Evolutionary conservation across 2,888 invertebrate genomes (phyloP).

Genomic region (Drosophila macrospina): DNA sequence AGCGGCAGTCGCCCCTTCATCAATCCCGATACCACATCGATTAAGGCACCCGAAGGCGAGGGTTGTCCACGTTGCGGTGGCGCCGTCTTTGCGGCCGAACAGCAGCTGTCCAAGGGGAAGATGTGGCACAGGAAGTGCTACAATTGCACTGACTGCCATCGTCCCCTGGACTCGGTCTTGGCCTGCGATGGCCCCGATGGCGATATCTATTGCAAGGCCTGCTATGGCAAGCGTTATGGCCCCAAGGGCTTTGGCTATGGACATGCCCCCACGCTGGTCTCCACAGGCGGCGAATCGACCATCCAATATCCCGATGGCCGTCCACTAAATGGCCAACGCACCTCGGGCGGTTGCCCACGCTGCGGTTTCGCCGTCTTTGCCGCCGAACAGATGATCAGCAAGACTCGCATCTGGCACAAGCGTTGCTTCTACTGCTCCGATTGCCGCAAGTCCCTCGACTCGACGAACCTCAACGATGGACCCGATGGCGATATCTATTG

Average conservation of each 20-base stretch:
- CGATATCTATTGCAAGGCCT: slow-evolving; percentile 96
- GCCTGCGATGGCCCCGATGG: slow-evolving; percentile 97
- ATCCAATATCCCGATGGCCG: slow-evolving; percentile 89
- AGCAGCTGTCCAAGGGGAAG: slow-evolving; percentile 96
- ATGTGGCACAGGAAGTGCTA: slow-evolving; percentile 99
- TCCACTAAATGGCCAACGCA: slow-evolving; percentile 91
- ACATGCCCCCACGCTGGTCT: slow-evolving; percentile 93
- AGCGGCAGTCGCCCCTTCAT: slow-evolving; percentile 92
- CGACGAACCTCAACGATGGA: slow-evolving; percentile 95
- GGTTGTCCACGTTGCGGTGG: slow-evolving; percentile 97
- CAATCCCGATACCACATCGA: slow-evolving; percentile 94
- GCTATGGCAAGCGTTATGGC: slow-evolving; percentile 95
- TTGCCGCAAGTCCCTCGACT: slow-evolving; percentile 94
- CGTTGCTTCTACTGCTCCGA: slow-evolving; percentile 96
- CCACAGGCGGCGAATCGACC: slow-evolving; percentile 90
- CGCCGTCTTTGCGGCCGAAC: slow-evolving; percentile 98
- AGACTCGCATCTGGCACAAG: slow-evolving; percentile 96
- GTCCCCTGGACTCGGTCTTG: slow-evolving; percentile 94
- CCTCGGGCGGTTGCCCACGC: slow-evolving; percentile 92
- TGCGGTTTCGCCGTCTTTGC: slow-evolving; percentile 97
- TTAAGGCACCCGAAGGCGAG: slow-evolving; percentile 94
- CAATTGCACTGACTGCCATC: slow-evolving; percentile 95
- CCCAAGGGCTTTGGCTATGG: slow-evolving; percentile 96
- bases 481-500: slow-evolving; percentile 98
- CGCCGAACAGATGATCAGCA: slow-evolving; percentile 98